A percentile compares a stretch with the other conserved stretches of the same genome.
Evolutionary conservation across 2,888 invertebrate species (phyloP).

Genomic region (Polymixis lichenea): DNA sequence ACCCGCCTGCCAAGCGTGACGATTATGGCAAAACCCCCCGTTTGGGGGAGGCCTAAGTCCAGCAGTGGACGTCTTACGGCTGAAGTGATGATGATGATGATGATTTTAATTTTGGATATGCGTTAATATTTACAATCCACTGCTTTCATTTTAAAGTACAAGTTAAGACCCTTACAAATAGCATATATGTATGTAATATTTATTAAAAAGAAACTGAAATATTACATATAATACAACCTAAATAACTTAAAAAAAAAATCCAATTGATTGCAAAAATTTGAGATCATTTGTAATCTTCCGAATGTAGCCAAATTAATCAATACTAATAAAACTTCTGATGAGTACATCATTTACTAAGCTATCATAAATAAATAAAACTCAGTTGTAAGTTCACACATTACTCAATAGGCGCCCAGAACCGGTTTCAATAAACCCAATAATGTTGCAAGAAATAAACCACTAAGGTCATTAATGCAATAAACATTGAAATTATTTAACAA

Average conservation of each 20-base stretch:
- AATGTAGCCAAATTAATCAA: conserved; percentile 1
- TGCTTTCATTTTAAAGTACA: too few species aligned
- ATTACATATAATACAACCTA: neutral
- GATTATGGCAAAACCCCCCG: too few species aligned
- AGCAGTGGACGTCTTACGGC: too few species aligned
- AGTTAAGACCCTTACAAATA: too few species aligned
- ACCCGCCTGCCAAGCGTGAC: too few species aligned
- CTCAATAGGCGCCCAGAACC: conserved; percentile 11
- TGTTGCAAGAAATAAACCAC: conserved; percentile 15
- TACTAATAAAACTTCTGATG: neutral
- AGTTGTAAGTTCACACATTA: neutral
- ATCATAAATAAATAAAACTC: neutral
- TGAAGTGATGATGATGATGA: too few species aligned
- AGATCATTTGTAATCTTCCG: neutral
- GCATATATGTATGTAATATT: neutral
- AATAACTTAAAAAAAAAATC: neutral
- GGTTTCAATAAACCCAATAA: conserved; percentile 15
- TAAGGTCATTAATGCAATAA: conserved; percentile 41
- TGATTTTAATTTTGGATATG: too few species aligned
- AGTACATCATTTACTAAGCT: neutral
- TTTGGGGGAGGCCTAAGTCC: too few species aligned
- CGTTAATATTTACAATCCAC: too few species aligned
- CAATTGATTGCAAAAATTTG: neutral
- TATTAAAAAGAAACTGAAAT: neutral
- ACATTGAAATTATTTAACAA: conserved; percentile 47